Base-by-base conservation (phyloP, 2,888 invertebrate species). In the Geophilus truncorum region DNA sequence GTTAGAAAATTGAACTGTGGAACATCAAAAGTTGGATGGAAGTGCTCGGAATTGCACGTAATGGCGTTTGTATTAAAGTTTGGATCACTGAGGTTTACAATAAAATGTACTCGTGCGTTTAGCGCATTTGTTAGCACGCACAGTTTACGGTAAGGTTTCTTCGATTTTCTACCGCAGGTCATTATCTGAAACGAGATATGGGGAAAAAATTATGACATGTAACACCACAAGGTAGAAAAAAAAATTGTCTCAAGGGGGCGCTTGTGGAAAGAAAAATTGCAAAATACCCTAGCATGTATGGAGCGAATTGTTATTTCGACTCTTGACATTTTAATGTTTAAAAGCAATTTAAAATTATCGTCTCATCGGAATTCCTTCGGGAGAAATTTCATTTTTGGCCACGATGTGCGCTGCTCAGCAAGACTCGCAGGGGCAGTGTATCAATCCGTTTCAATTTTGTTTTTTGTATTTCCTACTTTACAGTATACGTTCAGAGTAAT, bases 401-500 rank as follows among this genome's bases (percentile, higher is more conserved):
- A 51, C 18, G n/a, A n/a, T n/a, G 7, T 18, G 51, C 51, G n/a
- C 18, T n/a, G n/a, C 5, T 9, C 18, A 18, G 51, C 7, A 51
- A 51, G 18, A 7, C n/a, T 51, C 51, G 32, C n/a, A 40, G 40
- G 40, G 51, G 51, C 51, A 51, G 51, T 28, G 75, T 23, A 7
- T 75, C n/a, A n/a, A 28, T 7, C 75, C 23, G 36, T 34, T 77
- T 34, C 0, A 10, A 34, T 51, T n/a, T 51, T 7, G 1, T 51
- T 45, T 51, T n/a, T n/a, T 51, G 7, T 15, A n/a, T 21, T 18
- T 51, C 18, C 51, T 5, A 18, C 18, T 57, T 79, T 36, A 4
- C 88, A 94, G 95, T 92, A 85, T 94, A 93, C 87, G 94, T 94
- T 18, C 93, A 94, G 86, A 95, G 94, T 25, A 93, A 95, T 86